Evolutionary conservation across 2,888 invertebrate species (phyloP), one percentile per base, ranked within the genome.

Genomic region (Ceramica pisi): DNA sequence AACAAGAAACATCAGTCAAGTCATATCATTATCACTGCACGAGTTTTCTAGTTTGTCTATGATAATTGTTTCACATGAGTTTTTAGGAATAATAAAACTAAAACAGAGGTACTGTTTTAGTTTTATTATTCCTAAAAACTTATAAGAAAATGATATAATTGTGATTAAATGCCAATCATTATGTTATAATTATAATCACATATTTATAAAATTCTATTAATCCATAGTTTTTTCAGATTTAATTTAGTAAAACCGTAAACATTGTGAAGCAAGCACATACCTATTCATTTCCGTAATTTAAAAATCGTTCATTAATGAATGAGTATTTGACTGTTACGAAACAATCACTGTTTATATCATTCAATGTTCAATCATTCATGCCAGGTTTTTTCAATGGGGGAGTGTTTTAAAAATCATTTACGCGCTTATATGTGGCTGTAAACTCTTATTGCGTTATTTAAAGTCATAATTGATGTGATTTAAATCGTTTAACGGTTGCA

Each of bases 1-100:
- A 83, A 86, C 88, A 89, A 84, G 79, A 84, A 80, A 80, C 76
- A 78, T 80, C 81, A 78, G 65, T 19, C 19, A 46, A 19, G 31
- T 75, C 63, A 60, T 67, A 53, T 59, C 71, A 57, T 38, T 38
- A 71, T 26, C 57, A 70, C 16, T 57, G 46, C 38, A 53, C 57
- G 46, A 61, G 19, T 66, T 44, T 66, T 67, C 57, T 68, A 62
- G 51, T 61, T 84, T 67, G 60, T 79, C 80, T 76, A 64, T 84
- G 80, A 53, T 55, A 9, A 31, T 21, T 2, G 2, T 48, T 26
- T 9, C 9, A 6, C 6, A 31, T 31, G 6, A 31, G 31, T 8
- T 16, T 12, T 41, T 12, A 41, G 41, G 10, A 12, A 5, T 7
- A 5, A 9, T 48, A 41, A 50, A 71, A 41, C 5, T 23, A 0